Percentiles rank a stretch among this genome's conserved stretches.
Conservation (phyloP, 2,113 vertebrate species). For the Mugil cephalus region DNA sequence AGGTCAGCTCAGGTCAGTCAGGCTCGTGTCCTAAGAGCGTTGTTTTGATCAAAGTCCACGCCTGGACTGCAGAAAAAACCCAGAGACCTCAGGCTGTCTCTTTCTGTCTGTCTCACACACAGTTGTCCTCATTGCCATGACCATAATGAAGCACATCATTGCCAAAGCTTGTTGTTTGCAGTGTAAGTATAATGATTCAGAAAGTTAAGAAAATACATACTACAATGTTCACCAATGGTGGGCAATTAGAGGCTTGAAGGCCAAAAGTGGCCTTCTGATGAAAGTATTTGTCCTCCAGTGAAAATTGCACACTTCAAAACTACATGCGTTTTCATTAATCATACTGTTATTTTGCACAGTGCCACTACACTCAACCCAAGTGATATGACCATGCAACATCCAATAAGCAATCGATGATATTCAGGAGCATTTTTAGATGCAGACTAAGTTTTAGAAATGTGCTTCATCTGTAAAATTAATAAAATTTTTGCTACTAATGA, state of each 20-base stretch:
- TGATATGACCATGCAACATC: too few species aligned
- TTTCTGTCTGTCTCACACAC: not conserved
- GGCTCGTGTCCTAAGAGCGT: conserved; percentile 52
- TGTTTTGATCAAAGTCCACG: conserved; percentile 73
- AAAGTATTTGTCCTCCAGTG: not conserved
- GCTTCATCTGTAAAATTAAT: too few species aligned
- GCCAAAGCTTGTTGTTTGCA: conserved; percentile 38
- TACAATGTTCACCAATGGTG: not conserved
- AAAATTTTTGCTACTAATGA: too few species aligned
- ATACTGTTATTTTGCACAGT: too few species aligned
- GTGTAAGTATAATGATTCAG: conserved; percentile 24
- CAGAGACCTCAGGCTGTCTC: conserved; percentile 55
- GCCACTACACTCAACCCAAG: too few species aligned
- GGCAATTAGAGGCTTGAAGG: not conserved
- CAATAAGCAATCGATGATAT: too few species aligned
- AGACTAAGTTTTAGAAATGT: too few species aligned
- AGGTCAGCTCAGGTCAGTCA: conserved; percentile 57
- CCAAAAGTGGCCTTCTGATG: not conserved
- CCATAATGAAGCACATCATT: conserved; percentile 27
- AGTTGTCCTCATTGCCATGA: not conserved
- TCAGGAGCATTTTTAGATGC: too few species aligned
- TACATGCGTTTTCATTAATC: too few species aligned
- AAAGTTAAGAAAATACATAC: conserved; percentile 17
- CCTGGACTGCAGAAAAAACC: conserved; percentile 51
- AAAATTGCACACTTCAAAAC: too few species aligned